Evolutionary conservation across 1,140 invertebrate species (phyloP).

Genomic region (Macrocentrus cingulum): DNA sequence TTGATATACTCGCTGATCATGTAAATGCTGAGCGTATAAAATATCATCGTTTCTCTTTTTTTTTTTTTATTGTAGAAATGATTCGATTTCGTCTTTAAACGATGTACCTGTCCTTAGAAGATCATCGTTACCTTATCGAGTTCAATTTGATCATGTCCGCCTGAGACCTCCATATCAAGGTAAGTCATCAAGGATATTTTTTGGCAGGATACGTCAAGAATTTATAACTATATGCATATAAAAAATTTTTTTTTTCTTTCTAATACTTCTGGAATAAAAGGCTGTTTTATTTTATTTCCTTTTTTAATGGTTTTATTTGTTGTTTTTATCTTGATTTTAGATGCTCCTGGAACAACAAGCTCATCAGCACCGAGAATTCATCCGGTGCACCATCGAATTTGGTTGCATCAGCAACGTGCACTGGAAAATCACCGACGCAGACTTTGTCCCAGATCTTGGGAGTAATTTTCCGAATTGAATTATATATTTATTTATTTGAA

Average conservation of each 20-base stretch:
- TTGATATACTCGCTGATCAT: slow-evolving; percentile 8
- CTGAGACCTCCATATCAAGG: slow-evolving; percentile 34
- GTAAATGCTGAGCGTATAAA: not conserved
- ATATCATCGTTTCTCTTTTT: not conserved
- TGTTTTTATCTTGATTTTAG: slow-evolving; percentile 8
- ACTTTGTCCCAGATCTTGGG: slow-evolving; percentile 54
- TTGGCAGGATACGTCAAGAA: too few species aligned
- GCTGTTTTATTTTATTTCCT: slow-evolving; percentile 25
- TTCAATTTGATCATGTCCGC: slow-evolving; percentile 32
- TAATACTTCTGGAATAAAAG: too few species aligned
- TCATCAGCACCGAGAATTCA: slow-evolving; percentile 64
- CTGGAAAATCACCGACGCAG: slow-evolving; percentile 68
- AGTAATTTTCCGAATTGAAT: too few species aligned
- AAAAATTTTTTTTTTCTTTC: too few species aligned
- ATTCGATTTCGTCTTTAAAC: slow-evolving; percentile 36
- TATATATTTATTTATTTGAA: too few species aligned
- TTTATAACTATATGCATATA: too few species aligned
- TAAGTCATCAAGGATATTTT: too few species aligned
- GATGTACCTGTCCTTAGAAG: slow-evolving; percentile 25
- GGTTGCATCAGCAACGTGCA: slow-evolving; percentile 72
- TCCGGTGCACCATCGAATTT: slow-evolving; percentile 72
- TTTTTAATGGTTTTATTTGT: slow-evolving; percentile 15
- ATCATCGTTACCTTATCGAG: slow-evolving; percentile 27
- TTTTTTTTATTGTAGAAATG: slow-evolving; percentile 34
- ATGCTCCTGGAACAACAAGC: slow-evolving; percentile 24